A percentile compares a stretch with the other conserved stretches of the same genome.
Evolutionary conservation across 2,113 vertebrate species (phyloP).

Genomic region (Oncorhynchus nerka): DNA sequence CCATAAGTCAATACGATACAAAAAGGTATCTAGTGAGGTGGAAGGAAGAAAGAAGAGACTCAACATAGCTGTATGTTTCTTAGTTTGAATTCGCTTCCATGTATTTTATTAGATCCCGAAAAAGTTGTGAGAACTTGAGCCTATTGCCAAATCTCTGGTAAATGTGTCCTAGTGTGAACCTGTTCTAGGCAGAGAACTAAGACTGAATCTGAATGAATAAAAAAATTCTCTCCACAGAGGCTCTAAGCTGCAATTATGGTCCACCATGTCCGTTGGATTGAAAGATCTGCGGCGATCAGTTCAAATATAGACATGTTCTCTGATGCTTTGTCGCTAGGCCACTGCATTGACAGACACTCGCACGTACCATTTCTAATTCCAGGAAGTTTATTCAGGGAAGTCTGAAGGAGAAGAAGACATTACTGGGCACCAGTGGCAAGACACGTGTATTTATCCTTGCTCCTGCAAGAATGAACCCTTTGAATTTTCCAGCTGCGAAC

Average conservation of each 20-base stretch:
- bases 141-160: not conserved
- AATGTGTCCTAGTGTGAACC: not conserved
- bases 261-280: not conserved
- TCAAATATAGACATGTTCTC: constrained; percentile 27
- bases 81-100: too few relatives aligned
- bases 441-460: too few relatives aligned
- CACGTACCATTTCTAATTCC: constrained; percentile 6
- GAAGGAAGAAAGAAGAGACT: too few relatives aligned
- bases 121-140: not conserved
- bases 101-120: too few relatives aligned
- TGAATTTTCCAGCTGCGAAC: not conserved
- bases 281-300: constrained; percentile 8
- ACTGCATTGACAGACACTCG: not conserved
- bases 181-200: not conserved
- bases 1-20: too few relatives aligned
- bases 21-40: too few relatives aligned
- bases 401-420: not conserved
- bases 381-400: constrained; percentile 14
- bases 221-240: not conserved
- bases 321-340: constrained; percentile 3
- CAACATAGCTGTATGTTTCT: too few relatives aligned
- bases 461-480: too few relatives aligned
- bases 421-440: not conserved
- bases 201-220: constrained; percentile 1
- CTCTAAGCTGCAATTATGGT: not conserved